These are phyloP conservation scores for Thecophora atra DNA, from an alignment of 2,888 invertebrate species.

Conservation along the genomic window DNA sequence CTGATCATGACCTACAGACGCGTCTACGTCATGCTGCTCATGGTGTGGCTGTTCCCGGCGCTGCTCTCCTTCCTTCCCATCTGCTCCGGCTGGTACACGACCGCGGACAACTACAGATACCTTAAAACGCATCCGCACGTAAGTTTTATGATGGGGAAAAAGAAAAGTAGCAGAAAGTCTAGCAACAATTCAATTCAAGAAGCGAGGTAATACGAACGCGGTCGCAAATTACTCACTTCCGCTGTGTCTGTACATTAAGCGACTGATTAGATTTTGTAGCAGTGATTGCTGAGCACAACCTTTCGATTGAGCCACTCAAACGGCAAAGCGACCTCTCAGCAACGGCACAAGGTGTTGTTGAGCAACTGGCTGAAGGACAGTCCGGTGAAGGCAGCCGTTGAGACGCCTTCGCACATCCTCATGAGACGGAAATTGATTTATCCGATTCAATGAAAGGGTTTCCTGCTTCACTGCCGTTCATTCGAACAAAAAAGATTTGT, in stretches of 20 bases:
- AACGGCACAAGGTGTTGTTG: neutral
- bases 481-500: neutral
- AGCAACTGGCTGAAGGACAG: conserved; percentile 12
- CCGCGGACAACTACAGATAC: conserved; percentile 78
- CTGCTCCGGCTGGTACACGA: conserved; percentile 95
- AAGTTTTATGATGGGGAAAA: conserved; percentile 57
- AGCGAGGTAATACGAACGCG: neutral
- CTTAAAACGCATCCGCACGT: conserved; percentile 75
- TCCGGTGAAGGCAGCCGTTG: conserved; percentile 1
- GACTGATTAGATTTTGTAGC: conserved; percentile 19
- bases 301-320: conserved; percentile 18
- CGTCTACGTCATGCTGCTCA: conserved; percentile 81
- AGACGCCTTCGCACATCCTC: neutral
- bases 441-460: conserved; percentile 4
- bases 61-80: conserved; percentile 93
- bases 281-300: conserved; percentile 15
- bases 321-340: neutral
- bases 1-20: conserved; percentile 88
- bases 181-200: conserved; percentile 13
- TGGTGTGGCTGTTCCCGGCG: conserved; percentile 92
- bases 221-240: neutral
- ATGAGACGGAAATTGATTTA: conserved; percentile 32
- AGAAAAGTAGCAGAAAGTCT: neutral
- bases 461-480: neutral
- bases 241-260: conserved; percentile 2